Evolutionary conservation across 92 coral and sea anemone species (phyloP), one percentile per base, ranked within the genome.

Genomic region (Bergia sp.): DNA sequence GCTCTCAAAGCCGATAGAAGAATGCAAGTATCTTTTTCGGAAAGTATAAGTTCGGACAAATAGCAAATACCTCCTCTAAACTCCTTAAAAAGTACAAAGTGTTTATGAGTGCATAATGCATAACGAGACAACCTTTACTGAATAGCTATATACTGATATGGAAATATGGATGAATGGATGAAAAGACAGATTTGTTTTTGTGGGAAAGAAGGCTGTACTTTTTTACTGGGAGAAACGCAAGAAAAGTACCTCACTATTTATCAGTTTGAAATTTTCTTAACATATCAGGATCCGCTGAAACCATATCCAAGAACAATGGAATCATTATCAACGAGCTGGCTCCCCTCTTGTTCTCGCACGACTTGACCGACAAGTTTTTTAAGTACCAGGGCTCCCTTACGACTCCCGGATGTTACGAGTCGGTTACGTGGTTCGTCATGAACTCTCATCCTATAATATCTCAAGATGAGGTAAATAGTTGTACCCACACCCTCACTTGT

Each of bases 381-480:
- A 91, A 91, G 76, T 91, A 91, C 86, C 89, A 91, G 38, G 93
- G 93, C 42, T 91, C 93, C n/a, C 89, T 91, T 6, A 91, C 93
- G 11, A 91, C 91, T 50, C 93, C 93, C n/a, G 93, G 93, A 18
- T 91, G 93, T 42, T 91, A 88, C 53, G 93, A 91, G 86, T 91
- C 93, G 42, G 93, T 69, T 82, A 91, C 93, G 67, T 91, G 93
- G 93, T 91, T 88, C 74, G 93, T 91, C 69, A 91, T 91, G 93
- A 91, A 91, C 81, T 82, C 86, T 8, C 93, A 91, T 72, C 93
- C 93, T 3, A 76, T 88, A 40, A 91, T 91, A 23, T 39, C 93
- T 21, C 91, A 91, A 81, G 18, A 67, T 13, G 91, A 91, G 50
- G 93, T 91, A 76, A 82, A 91, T 44, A 79, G 82, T 53, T 42